These are phyloP conservation scores for Alosa sapidissima DNA, from an alignment of 2,797 vertebrate species.

Conservation along the genomic window DNA sequence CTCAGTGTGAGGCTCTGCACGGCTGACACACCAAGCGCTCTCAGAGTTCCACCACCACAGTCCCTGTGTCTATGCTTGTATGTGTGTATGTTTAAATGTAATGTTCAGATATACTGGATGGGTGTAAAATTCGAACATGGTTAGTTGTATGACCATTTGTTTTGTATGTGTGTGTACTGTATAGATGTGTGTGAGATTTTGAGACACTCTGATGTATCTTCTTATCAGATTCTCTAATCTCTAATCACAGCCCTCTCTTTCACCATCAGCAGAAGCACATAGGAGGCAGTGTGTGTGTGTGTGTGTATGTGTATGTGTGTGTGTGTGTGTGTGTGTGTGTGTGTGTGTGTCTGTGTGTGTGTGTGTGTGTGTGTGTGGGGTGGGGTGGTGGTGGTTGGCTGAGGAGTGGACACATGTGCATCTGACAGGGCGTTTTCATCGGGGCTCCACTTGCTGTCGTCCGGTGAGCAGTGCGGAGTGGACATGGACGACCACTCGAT, in stretches of 20 bases:
- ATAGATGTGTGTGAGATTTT: no score
- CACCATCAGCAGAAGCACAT: no score
- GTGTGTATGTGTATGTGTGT: not conserved
- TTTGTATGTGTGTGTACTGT: not conserved
- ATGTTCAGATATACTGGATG: not conserved
- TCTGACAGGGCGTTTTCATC: constrained; percentile 19
- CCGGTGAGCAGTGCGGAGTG: not conserved
- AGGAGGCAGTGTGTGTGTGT: not conserved
- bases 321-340: not conserved
- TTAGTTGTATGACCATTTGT: not conserved
- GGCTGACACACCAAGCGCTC: not conserved
- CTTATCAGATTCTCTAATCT: no score
- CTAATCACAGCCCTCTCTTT: no score
- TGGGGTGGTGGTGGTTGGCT: not conserved
- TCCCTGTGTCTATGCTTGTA: not conserved
- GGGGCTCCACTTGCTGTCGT: not conserved
- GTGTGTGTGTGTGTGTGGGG: not conserved
- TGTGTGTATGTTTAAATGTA: not conserved
- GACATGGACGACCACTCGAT: not conserved
- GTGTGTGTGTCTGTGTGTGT: constrained; percentile 7
- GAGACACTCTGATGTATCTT: no score
- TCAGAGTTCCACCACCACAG: not conserved
- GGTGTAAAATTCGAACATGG: not conserved
- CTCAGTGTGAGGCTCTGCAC: constrained; percentile 25
- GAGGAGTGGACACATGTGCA: constrained; percentile 26